Percentiles rank a stretch among this genome's conserved stretches.
Evolutionary conservation across 2,797 vertebrate genomes (phyloP).

Genomic region (Eptatretus atami): DNA sequence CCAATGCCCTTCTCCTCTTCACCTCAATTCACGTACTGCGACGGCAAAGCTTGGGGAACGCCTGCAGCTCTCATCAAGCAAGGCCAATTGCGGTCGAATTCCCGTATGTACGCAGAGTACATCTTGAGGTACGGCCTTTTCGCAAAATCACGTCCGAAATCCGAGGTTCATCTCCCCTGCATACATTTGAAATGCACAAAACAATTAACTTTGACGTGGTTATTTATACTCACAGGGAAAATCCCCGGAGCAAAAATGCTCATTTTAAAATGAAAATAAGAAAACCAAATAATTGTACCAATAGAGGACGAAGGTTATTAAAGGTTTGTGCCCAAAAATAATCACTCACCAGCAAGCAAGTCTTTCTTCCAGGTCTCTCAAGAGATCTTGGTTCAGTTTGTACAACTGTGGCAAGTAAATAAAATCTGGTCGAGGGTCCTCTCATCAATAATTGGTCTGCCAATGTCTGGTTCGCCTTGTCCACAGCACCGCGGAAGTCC

Average conservation of each 20-base stretch:
- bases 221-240: constrained; percentile 10
- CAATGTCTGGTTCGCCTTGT: constrained; percentile 53
- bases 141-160: constrained; percentile 89
- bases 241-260: too few relatives aligned
- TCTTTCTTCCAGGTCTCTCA: constrained; percentile 71
- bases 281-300: neutral
- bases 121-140: constrained; percentile 91
- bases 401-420: constrained; percentile 97
- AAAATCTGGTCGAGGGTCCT: constrained; percentile 72
- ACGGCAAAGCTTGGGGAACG: constrained; percentile 49
- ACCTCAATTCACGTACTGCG: constrained; percentile 72
- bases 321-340: neutral
- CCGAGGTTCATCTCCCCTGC: constrained; percentile 58
- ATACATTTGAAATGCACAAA: constrained; percentile 9
- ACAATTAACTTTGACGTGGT: constrained; percentile 6
- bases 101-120: constrained; percentile 96
- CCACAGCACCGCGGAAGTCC: constrained; percentile 83
- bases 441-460: constrained; percentile 72
- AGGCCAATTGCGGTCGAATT: constrained; percentile 81
- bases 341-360: constrained; percentile 52
- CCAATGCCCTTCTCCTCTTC: constrained; percentile 9
- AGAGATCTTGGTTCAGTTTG: constrained; percentile 73
- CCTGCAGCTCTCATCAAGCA: constrained; percentile 69
- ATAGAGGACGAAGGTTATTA: neutral
- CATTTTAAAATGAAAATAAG: constrained; percentile 6